Evolutionary conservation across 35 echinoderm and acorn worm genomes (phyloP).

Genomic region (Ptychodera flava): DNA sequence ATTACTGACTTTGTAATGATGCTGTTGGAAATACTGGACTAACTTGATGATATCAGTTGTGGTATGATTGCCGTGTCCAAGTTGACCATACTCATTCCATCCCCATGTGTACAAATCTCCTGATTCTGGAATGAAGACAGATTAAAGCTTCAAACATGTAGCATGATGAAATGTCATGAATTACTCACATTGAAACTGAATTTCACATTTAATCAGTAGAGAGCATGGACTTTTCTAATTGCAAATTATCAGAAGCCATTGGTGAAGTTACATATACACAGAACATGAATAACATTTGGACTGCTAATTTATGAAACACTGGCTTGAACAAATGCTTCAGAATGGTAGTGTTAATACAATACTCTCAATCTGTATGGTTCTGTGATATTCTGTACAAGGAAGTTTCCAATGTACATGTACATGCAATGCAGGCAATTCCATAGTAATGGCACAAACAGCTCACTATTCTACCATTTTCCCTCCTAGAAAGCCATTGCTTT

Average conservation of each 20-base stretch:
- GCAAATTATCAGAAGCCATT: too few species aligned
- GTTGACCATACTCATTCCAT: constrained; percentile 75
- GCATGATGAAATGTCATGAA: neutral
- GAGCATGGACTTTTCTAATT: neutral
- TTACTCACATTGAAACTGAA: too few species aligned
- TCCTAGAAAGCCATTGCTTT: too few species aligned
- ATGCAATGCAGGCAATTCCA: too few species aligned
- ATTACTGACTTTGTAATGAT: constrained; percentile 29
- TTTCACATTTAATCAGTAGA: neutral
- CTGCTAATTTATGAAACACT: too few species aligned
- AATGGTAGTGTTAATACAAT: neutral
- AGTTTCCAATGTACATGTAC: too few species aligned
- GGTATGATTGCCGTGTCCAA: constrained; percentile 59
- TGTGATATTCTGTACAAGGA: too few species aligned
- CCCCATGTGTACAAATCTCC: constrained; percentile 87
- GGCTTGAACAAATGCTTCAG: too few species aligned
- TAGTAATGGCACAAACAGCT: too few species aligned
- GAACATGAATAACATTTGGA: too few species aligned
- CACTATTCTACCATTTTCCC: too few species aligned
- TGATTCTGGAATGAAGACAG: constrained; percentile 29
- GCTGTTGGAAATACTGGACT: constrained; percentile 34
- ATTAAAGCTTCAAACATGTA: neutral
- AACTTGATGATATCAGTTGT: constrained; percentile 50
- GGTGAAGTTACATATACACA: too few species aligned
- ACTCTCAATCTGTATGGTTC: constrained; percentile 24